Base-by-base conservation (phyloP, 53 echinoderm and acorn worm species). In the Luidia sarsii region DNA sequence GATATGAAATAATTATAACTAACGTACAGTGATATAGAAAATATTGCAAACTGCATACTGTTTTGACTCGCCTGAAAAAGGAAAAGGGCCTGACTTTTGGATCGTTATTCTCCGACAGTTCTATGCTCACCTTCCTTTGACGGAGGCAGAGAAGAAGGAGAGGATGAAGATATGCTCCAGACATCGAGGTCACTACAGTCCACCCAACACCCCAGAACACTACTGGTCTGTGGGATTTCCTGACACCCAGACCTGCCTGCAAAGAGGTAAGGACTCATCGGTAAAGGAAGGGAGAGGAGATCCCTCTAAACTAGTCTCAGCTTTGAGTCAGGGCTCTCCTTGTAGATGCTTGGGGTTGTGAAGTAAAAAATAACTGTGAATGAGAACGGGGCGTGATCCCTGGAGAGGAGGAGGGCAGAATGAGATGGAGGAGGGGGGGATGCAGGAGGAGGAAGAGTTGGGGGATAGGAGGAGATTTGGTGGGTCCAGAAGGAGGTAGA, bases 201-300 rank as follows among this genome's bases (percentile, higher is more conserved):
- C 93, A 33, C 87, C 97, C 0, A 79, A 71, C 39, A 96, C 97
- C 3, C 93, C 93, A 3, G 88, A 90, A 1, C 97, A 96, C 54
- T 96, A 88, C 62, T 96, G 97, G 97, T 93, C 93, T 14, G 46
- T 96, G 23, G 97, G 68, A 21, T 92, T 96, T 45, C 97, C 97
- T 21, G 88, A 92, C 81, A 96, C 97, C 16, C 83, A 67, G 31
- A 89, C 91, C 21, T 93, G 93, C 70, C 43, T 88, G 31, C 18
- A 91, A 30, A 90, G 93, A 91, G 97, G 97, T 96, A 77, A 57
- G 36, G 4, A 7, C 2, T 24, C 7, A 64, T 7, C 15, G 27
- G 6, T 28, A 4, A 2, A 57, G 19, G 3, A 27, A 7, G 5
- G 28, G 19, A 24, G 7, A 16, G 32, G 8, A 60, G 2, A 28